Base-by-base conservation (phyloP, 2,797 vertebrate genomes). In the Arrhamphus sclerolepis region DNA sequence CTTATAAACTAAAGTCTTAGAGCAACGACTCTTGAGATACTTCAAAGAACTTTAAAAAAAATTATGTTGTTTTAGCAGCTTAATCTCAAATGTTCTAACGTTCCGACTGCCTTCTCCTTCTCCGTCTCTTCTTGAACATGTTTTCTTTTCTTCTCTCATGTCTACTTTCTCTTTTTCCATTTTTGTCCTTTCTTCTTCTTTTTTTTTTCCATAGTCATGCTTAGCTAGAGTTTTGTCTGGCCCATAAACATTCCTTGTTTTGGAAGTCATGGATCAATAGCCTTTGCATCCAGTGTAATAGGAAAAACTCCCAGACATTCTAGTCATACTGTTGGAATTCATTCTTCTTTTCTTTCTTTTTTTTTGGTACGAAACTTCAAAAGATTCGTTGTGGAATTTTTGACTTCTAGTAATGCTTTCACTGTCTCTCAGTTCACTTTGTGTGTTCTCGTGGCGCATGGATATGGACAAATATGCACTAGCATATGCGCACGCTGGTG, bases 241-340 rank as follows among this genome's bases (percentile, higher is more conserved):
- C 77, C 70, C 54, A 72, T 75, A 80, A 79, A 74, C 67, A 81
- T 73, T 80, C 66, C 61, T 81, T 70, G 56, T 84, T 86, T 80
- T 80, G 61, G 58, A 71, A 78, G 61, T 81, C 71, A 70, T 57
- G 41, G 65, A 52, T 65, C 66, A 72, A 77, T 65, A 55, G 29
- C 3, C 6, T 43, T 70, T 57, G 43, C 47, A 64, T 79, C 40
- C 26, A 22, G 58, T 71, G 48, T 47, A 55, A 78, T 73, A 46
- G 66, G 59, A 54, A 60, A 77, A 83, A 41, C 44, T 66, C 47
- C 43, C 21, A 50, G 56, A 40, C 21, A 46, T 38, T 70, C 29
- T 43, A 46, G 38, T 26, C 46, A 58, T 26, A 44, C 51, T 43
- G 41, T 68, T 56, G 42, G 57, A 55, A 48, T 60, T 16, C 5